Evolutionary conservation across 2,797 vertebrate species (phyloP), one percentile per base, ranked within the genome.

Genomic region (Notoglanidium macrostoma): DNA sequence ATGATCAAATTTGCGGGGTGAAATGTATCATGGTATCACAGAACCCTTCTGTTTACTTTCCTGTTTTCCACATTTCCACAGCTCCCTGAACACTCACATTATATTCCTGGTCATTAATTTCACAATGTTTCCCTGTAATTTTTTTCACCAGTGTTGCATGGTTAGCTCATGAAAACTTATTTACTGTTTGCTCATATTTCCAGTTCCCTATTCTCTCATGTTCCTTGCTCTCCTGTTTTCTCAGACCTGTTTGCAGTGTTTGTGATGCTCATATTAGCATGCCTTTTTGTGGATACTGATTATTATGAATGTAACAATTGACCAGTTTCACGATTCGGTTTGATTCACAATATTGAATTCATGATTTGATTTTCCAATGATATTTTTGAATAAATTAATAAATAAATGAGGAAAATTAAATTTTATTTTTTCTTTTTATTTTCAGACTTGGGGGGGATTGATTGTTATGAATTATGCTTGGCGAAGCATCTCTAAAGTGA

Each of bases 1-100:
- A 0, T 82, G 59, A 82, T 82, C 44, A 63, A 15, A 82, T 89
- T 86, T 90, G 83, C 68, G 72, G 83, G 68, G 86, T 80, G 86
- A 92, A 90, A 88, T 89, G 88, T 72, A 82, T 65, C 59, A n/a
- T n/a, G 59, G 59, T 82, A 65, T 65, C 57, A 65, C 40, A 63
- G 23, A 65, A 65, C 35, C 2, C 79, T 82, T 82, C 23, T 65
- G 40, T 82, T 82, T 65, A 65, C 40, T 65, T 65, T 82, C 59
- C 40, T 82, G 15, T 65, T 82, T 46, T 46, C 7, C 6, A 17
- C 79, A 63, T 63, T 63, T 81, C 21, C 15, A 82, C 26, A 29
- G 40, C 59, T 82, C 79, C 61, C 0, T 26, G 23, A 65, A 82
- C 23, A 82, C 59, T 15, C 79, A 29, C 59, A 46, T 82, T 46